Base-by-base conservation (phyloP, 2,797 vertebrate species). In the Notoglanidium macrostoma region DNA sequence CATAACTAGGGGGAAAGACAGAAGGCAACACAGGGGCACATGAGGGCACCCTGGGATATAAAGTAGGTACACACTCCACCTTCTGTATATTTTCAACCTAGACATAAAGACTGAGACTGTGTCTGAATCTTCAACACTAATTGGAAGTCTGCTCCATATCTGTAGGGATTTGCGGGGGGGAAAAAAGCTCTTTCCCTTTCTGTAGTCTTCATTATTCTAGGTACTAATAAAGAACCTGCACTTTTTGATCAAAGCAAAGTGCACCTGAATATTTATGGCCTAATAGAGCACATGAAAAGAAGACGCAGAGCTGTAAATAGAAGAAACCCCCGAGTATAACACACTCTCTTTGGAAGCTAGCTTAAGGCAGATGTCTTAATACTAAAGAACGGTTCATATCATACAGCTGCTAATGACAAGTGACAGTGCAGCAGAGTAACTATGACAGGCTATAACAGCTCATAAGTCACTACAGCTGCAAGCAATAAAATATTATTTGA, bases 381-480 rank as follows among this genome's bases (percentile, higher is more conserved):
- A 86, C 79, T 65, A 70, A 59, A 85, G 51, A 78, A 84, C 29
- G 85, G 29, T 76, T 49, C 29, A 35, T 35, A 21, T 35, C 54
- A 77, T 35, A 19, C 9, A 35, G 32, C 51, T 78, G 51, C 65
- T 89, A 89, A 85, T 86, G 63, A 63, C 78, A 65, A 83, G 85
- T 78, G 86, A 87, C 73, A 86, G 61, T 14, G 40, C 35, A 84
- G 73, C 57, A 51, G 63, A 86, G 29, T 21, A 55, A 57, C 85
- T n/a, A 59, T 12, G 57, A 70, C 72, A 68, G 87, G 49, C 23
- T 44, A 78, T 29, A 88, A 81, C 74, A 83, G 61, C 84, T 85
- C 70, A 70, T 80, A 84, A 86, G 61, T 81, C 89, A 84, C 83
- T 78, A n/a, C 59, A 44, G 46, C 74, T 68, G 11, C 57, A 78